phyloP scores from a whole-genome alignment of 1,140 invertebrate genomes.

The Pseudachorutes palmiensis region DNA sequence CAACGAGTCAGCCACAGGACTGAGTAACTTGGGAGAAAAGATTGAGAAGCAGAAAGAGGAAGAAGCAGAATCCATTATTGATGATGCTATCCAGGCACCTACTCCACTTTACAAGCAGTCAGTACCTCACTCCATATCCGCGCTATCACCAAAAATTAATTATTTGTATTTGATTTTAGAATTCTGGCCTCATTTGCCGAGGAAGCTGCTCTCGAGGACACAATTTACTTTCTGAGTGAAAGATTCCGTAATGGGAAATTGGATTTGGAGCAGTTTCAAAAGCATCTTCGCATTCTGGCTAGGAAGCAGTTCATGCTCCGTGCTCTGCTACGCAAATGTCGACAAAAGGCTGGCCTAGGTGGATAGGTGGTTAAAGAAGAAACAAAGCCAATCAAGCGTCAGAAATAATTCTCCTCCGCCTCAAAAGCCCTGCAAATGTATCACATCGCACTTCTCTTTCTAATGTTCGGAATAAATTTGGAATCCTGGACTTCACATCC shows the following conservation, averaged over 20 bases:
- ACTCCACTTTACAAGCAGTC: slow-evolving; percentile 93
- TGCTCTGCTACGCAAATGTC: slow-evolving; percentile 91
- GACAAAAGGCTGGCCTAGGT: slow-evolving; percentile 83
- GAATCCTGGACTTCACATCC: too few relatives aligned
- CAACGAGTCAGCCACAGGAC: slow-evolving; percentile 73
- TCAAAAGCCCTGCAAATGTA: too few relatives aligned
- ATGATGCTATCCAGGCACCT: slow-evolving; percentile 93
- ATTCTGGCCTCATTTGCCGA: slow-evolving; percentile 92
- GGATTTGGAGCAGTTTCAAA: slow-evolving; percentile 91
- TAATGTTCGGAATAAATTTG: too few relatives aligned
- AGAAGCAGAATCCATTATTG: slow-evolving; percentile 72
- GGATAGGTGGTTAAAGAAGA: too few relatives aligned
- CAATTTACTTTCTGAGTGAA: slow-evolving; percentile 97
- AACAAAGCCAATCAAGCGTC: too few relatives aligned
- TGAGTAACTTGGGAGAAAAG: slow-evolving; percentile 70
- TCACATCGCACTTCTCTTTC: too few relatives aligned
- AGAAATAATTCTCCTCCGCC: too few relatives aligned
- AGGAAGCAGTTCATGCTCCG: slow-evolving; percentile 91
- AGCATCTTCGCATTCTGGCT: slow-evolving; percentile 89
- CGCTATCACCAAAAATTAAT: too few relatives aligned
- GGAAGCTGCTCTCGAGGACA: slow-evolving; percentile 95
- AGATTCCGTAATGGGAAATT: slow-evolving; percentile 85
- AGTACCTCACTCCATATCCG: slow-evolving; percentile 39
- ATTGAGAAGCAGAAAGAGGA: slow-evolving; percentile 67
- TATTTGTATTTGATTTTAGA: too few relatives aligned